Evolutionary conservation across 2,797 vertebrate species (phyloP).

Genomic region (Petrocephalus schoutedeni): DNA sequence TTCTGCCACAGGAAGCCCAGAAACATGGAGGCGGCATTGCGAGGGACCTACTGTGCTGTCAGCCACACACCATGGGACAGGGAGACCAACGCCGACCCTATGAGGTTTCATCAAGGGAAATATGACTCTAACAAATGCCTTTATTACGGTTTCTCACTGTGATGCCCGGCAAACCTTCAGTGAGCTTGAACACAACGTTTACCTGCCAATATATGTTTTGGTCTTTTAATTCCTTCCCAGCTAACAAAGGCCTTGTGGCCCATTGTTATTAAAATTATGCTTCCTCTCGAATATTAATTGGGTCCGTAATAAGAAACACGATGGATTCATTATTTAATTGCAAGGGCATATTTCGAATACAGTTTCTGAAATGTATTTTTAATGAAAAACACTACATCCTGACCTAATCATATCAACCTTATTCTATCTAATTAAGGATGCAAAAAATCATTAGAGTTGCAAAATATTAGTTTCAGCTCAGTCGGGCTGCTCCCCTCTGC

Average conservation of each 20-base stretch:
- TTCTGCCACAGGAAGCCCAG: not conserved
- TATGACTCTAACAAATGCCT: not conserved
- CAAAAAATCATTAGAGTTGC: constrained; percentile 99
- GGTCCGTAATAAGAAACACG: constrained; percentile 92
- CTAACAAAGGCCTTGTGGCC: constrained; percentile 91
- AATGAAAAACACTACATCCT: constrained; percentile 99
- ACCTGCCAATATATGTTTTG: constrained; percentile 59
- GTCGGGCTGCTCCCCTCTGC: constrained; percentile 81
- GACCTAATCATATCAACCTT: constrained; percentile 99
- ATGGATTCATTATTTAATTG: constrained; percentile 98
- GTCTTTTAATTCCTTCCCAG: constrained; percentile 50
- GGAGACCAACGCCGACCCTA: not conserved
- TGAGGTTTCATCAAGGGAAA: not conserved
- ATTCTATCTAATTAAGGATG: constrained; percentile 99
- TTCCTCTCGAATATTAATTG: constrained; percentile 93
- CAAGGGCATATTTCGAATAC: constrained; percentile 95
- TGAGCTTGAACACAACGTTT: constrained; percentile 19
- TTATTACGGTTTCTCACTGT: constrained; percentile 19
- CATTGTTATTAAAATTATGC: constrained; percentile 93
- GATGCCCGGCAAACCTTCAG: constrained; percentile 37
- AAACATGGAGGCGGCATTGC: not conserved
- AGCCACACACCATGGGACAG: not conserved
- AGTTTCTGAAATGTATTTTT: constrained; percentile 98
- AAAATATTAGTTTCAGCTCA: constrained; percentile 99
- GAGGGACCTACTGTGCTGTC: not conserved